phyloP scores from a whole-genome alignment of 2,888 invertebrate genomes.

The Lochmaea capreae region DNA sequence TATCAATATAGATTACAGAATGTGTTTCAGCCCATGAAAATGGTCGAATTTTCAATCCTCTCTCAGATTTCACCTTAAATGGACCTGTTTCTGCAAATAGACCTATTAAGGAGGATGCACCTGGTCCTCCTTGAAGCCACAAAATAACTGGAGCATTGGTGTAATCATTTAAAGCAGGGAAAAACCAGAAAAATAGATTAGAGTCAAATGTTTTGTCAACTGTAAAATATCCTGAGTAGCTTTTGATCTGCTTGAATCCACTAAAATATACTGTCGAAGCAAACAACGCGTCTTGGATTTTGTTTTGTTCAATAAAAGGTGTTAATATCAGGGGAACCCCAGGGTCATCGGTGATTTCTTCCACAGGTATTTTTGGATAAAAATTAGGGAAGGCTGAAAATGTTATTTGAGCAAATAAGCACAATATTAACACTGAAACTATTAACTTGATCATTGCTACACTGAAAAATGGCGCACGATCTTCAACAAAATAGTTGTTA shows the following conservation, averaged over 20 bases:
- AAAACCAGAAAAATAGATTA: constrained; percentile 93
- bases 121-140: constrained; percentile 91
- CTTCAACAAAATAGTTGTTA: too few species aligned
- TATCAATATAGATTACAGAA: constrained; percentile 89
- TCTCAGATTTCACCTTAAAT: constrained; percentile 67
- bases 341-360: constrained; percentile 54
- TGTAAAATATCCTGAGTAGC: constrained; percentile 86
- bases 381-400: constrained; percentile 44
- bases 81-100: constrained; percentile 85
- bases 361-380: constrained; percentile 46
- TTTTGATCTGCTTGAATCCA: constrained; percentile 71
- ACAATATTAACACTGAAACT: constrained; percentile 1
- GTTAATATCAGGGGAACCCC: constrained; percentile 80
- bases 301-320: constrained; percentile 77
- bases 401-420: not conserved
- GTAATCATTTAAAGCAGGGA: constrained; percentile 75
- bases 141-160: constrained; percentile 78
- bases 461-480: not conserved
- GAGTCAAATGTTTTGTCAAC: constrained; percentile 82
- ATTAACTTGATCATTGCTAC: constrained; percentile 1
- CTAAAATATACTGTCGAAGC: constrained; percentile 69
- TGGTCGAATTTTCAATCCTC: constrained; percentile 70
- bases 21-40: constrained; percentile 85
- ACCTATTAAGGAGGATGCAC: constrained; percentile 82
- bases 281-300: constrained; percentile 74